Base-by-base conservation (phyloP, 2,888 invertebrate species). In the Thera obeliscata region DNA sequence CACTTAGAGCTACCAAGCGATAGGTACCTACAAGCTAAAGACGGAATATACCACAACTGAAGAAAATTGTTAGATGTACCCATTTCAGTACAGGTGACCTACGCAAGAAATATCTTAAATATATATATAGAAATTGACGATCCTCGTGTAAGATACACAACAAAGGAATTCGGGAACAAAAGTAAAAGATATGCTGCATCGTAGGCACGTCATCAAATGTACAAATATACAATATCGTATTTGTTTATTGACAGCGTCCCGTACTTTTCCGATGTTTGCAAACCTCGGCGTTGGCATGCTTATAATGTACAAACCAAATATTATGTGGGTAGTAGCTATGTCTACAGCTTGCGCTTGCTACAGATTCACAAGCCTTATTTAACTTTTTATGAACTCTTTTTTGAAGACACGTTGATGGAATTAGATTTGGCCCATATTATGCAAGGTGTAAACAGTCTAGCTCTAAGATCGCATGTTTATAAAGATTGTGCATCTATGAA, bases 261-360 rank as follows among this genome's bases (percentile, higher is more conserved):
- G 93, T 93, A 92, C 78, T 93, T 93, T 93, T 93, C 93, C 93
- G 77, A 84, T 91, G 87, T 93, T 92, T 91, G 85, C 84, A 8
- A 74, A 81, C 78, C 80, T 77, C 81, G 81, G 83, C 80, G 84
- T 85, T 81, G 80, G 78, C 84, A 76, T 69, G 78, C 71, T 61
- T 43, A 80, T 87, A 84, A 86, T 84, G 78, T 82, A 78, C 83
- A 89, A 85, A 84, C 86, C 89, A 91, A 91, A 90, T 86, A 88
- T 9, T 56, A 38, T 41, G 6, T 6, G 7, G 35, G 22, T 50
- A 7, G 54, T 84, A 54, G 12, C n/a, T 55, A 81, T 75, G 66
- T 73, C 75, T 74, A 50, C 76, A 74, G 84, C 85, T 83, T 87
- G 76, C 78, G 75, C 73, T 74, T 74, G 78, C 77, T 73, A 73